Evolutionary conservation across 1,140 invertebrate species (phyloP), one percentile per base, ranked within the genome.

Genomic region (Aphis craccivora): DNA sequence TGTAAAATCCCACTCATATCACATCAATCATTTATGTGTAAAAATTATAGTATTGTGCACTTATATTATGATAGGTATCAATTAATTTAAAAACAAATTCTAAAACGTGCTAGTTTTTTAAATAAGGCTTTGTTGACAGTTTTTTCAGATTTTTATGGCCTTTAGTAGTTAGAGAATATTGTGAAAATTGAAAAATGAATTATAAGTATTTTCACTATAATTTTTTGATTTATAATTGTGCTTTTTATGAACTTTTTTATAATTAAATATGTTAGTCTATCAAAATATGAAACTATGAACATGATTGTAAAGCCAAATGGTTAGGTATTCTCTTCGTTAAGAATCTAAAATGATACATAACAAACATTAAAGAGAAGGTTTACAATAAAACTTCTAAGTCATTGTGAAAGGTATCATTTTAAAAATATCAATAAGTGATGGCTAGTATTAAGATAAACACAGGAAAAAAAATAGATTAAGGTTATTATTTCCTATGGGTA

Each of bases 331-430:
- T 14, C 5, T n/a, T 76, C 30, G n/a, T 30, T 35, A 18, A 35
- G n/a, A 76, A n/a, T 76, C n/a, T 76, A n/a, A 76, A 76, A 76
- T 76, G 60, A 76, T 76, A 35, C 2, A 76, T 76, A 76, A 76
- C 60, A 86, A 25, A 43, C 84, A 86, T 45, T 30, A 86, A 86
- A 43, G 84, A 86, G 84, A 86, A 86, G 8, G 84, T 45, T 86
- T 86, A 30, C 40, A 86, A 43, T 86, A 30, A 40, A 86, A 86
- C 40, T 1, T 86, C 37, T 45, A 86, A 43, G 84, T 86, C 84
- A 86, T 86, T 86, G 84, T 86, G 84, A 86, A 86, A 86, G 84
- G 40, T 86, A 40, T 86, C 11, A 23, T 86, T 86, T 86, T 43
- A 86, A 86, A 76, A 86, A 86, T 86, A 86, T 86, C 84, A 86